Evolutionary conservation across 2,113 vertebrate species (phyloP), one percentile per base, ranked within the genome.

Genomic region (Bubalus kerabau): DNA sequence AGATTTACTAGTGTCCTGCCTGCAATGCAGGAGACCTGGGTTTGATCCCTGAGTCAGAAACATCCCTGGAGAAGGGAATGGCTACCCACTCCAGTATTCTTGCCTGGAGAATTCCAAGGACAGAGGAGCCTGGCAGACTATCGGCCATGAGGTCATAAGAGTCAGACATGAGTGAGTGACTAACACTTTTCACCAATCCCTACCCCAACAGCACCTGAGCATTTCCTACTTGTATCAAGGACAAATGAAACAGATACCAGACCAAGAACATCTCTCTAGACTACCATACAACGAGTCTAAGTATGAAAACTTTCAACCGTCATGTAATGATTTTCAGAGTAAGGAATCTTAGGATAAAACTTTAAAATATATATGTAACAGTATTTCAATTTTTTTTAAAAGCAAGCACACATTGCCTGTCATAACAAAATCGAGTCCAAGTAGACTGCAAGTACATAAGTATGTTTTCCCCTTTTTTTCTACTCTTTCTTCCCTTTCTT

Each of bases 301-400:
- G 23, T 17, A 83, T 3, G 59, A 13, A 64, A 76, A 92, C 36
- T 54, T 56, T 19, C 30, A 36, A 23, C 1, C n/a, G 16, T n/a
- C 26, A 95, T 59, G 43, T 19, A 59, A 50, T 74, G n/a, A 74
- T 52, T 23, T 91, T 92, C 52, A 59, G 43, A 93, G 56, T 36
- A 76, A 71, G 26, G 28, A 81, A 78, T 86, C 71, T 85, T 23
- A 30, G 15, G 28, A 83, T 60, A 89, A 81, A 96, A 62, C 12
- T 56, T 80, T 10, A 62, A 50, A 96, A 96, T 52, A 86, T 83
- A 52, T 0, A 80, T 2, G 7, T 6, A 28, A 43, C 36, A 59
- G 5, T 28, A 62, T 40, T 12, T 67, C 43, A 57, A 59, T 26
- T 80, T 19, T 48, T 86, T 36, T 59, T 50, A 15, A 43, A 43